These are phyloP conservation scores for Heliconius ethilla DNA, from an alignment of 2,888 invertebrate species.

Conservation along the genomic window DNA sequence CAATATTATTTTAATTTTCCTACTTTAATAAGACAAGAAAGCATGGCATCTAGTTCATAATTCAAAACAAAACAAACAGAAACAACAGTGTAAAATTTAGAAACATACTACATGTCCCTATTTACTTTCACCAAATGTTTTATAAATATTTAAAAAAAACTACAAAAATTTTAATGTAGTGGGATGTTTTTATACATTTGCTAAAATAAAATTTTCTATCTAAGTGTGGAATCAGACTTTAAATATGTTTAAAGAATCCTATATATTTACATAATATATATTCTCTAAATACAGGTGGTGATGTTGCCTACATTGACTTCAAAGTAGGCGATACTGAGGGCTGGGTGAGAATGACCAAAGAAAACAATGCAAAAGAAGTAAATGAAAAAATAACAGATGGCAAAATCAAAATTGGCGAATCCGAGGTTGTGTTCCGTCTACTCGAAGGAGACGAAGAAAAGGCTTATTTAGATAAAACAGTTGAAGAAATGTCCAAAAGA, in stretches of 20 bases:
- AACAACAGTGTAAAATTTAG: no score
- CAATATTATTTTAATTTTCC: no score
- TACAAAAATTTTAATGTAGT: no score
- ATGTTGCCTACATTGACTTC: slow-evolving; percentile 89
- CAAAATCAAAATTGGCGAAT: slow-evolving; percentile 80
- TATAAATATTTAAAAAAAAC: no score
- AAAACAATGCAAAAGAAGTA: slow-evolving; percentile 85
- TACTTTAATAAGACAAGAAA: no score
- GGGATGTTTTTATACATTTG: no score
- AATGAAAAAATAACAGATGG: slow-evolving; percentile 84
- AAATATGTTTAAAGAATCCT: background rate
- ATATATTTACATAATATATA: background rate
- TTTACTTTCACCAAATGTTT: no score
- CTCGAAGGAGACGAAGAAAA: slow-evolving; percentile 89
- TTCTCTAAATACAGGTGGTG: slow-evolving; percentile 58
- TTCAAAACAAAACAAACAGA: no score
- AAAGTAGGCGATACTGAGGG: slow-evolving; percentile 88
- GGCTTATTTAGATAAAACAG: slow-evolving; percentile 83
- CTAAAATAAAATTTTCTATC: background rate
- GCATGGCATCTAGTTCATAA: no score
- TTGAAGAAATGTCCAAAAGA: slow-evolving; percentile 82
- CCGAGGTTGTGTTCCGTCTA: slow-evolving; percentile 78
- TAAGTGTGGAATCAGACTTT: background rate
- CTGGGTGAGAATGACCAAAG: slow-evolving; percentile 86
- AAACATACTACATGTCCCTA: no score